Evolutionary conservation across 1,140 invertebrate species (phyloP), one percentile per base, ranked within the genome.

Genomic region (Zeugodacus cucurbitae): DNA sequence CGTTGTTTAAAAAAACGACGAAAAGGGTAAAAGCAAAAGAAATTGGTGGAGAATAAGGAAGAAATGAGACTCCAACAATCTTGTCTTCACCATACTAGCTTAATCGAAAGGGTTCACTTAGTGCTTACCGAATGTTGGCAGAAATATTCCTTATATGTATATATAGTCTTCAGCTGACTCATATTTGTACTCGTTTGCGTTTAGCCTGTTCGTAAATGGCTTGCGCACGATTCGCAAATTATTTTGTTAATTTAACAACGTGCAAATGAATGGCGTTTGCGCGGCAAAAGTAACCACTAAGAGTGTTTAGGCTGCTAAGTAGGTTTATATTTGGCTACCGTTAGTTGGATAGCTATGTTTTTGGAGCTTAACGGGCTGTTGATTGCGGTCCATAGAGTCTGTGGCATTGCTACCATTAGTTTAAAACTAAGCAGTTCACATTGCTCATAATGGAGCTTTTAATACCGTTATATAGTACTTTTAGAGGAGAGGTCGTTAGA

Each of bases 181-280:
- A 74, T 32, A 34, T 32, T 37, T 8, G 11, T n/a, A 17, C 34
- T 82, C n/a, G 37, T 34, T 82, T 82, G 41, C 22, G 6, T 82
- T 82, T 29, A 22, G 41, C 29, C 22, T 17, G 41, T 78, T 37
- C 41, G 44, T 22, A 82, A 82, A 82, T 82, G 22, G 20, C 74
- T 82, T 48, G 37, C 41, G 74, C 74, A 82, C 74, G 74, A 82
- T 82, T 82, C 41, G 26, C 41, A 82, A 82, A 82, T 82, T 82
- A 82, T 26, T 82, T 82, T 29, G 41, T 82, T 82, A 82, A 82
- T 82, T 82, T 48, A 82, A 29, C 74, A 82, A 82, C 48, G 74
- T 82, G 74, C 29, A 48, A 82, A 82, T 82, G 74, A 82, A 48
- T 82, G 74, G 74, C 74, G 41, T 82, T 74, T 74, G 67, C 34